phyloP scores from a whole-genome alignment of 2,888 invertebrate species.

The Schrankia costaestrigalis region DNA sequence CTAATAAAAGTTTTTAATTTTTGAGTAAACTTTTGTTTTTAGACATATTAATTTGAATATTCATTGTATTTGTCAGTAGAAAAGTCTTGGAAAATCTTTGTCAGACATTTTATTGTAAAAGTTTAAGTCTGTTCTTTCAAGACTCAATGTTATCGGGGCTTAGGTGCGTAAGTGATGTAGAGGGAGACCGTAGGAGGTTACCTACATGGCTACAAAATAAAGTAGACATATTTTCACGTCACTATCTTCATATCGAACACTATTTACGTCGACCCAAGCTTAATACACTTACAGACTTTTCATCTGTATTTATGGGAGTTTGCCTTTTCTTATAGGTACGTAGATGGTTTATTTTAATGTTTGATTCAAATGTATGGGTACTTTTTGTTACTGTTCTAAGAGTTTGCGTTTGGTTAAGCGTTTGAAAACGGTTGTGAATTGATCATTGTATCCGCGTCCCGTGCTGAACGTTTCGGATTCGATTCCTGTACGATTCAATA shows the following conservation, averaged over 20 bases:
- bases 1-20: too few relatives aligned
- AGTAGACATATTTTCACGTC: constrained; percentile 32
- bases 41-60: too few relatives aligned
- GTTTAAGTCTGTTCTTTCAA: constrained; percentile 28
- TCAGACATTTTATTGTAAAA: constrained; percentile 23
- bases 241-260: constrained; percentile 24
- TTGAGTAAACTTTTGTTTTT: too few relatives aligned
- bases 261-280: constrained; percentile 24
- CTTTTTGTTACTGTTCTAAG: too few relatives aligned
- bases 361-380: too few relatives aligned
- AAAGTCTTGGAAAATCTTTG: constrained; percentile 17
- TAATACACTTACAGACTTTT: constrained; percentile 21
- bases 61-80: constrained; percentile 13
- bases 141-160: constrained; percentile 24
- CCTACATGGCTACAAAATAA: constrained; percentile 27
- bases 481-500: too few relatives aligned
- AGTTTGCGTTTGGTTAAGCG: too few relatives aligned
- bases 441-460: too few relatives aligned
- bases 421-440: too few relatives aligned
- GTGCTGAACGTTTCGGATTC: too few relatives aligned
- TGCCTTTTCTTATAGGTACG: neutral
- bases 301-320: constrained; percentile 1
- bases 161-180: constrained; percentile 39
- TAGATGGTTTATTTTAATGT: too few relatives aligned
- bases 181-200: constrained; percentile 28